Conservation (phyloP, 2,113 vertebrate genomes). For the Apaloderma vittatum region DNA sequence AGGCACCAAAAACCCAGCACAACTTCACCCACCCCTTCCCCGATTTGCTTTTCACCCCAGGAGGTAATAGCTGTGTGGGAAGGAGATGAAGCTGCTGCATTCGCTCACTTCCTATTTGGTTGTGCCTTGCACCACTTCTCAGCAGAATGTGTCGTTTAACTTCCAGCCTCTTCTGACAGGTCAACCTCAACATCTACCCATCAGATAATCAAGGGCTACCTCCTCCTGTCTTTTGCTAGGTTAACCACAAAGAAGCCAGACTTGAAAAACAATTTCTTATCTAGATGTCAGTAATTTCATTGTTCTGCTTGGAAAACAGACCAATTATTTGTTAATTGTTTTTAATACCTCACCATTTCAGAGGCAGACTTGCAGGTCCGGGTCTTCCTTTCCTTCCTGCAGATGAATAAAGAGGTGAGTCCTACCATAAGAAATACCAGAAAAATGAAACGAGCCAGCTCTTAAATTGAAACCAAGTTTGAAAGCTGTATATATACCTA, state of each 20-base stretch:
- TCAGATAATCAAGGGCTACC: background rate
- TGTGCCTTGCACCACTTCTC: fast-evolving
- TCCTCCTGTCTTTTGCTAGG: background rate
- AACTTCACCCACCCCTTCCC: background rate
- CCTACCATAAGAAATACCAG: background rate
- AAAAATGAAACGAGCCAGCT: background rate
- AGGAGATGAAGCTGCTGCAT: background rate
- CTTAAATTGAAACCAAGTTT: background rate
- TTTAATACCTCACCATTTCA: background rate
- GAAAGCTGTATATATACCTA: background rate
- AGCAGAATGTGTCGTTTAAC: background rate
- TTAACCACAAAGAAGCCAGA: background rate
- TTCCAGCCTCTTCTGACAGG: background rate
- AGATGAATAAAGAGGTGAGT: background rate
- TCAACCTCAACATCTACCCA: background rate
- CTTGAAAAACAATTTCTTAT: background rate
- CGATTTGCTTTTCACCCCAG: background rate
- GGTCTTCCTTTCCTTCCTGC: background rate
- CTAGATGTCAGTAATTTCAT: background rate
- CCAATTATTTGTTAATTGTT: background rate
- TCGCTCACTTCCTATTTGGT: background rate
- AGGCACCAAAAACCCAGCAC: background rate
- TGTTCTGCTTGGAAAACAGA: background rate
- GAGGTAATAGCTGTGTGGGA: background rate
- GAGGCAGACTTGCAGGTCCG: background rate